A percentile compares a stretch with the other conserved stretches of the same genome.
These are phyloP conservation scores for Paradisaea rubra DNA, from an alignment of 2,113 vertebrate genomes.

Conservation along the genomic window DNA sequence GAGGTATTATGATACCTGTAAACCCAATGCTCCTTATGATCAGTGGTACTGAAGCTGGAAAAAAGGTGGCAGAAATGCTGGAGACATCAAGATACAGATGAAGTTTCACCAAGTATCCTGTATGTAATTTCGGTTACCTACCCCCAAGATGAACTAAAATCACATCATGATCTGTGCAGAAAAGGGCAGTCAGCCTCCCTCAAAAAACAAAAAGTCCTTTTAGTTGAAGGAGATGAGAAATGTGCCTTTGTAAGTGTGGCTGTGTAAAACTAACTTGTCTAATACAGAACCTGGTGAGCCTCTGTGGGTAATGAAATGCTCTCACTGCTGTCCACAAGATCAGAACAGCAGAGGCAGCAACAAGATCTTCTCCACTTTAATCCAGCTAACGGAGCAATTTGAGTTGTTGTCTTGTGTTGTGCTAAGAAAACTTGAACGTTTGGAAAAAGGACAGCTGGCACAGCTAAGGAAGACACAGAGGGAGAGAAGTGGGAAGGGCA, in stretches of 20 bases:
- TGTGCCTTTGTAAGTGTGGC: rapidly evolving
- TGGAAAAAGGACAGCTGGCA: background rate
- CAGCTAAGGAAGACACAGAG: background rate
- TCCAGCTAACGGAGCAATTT: background rate
- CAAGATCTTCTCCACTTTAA: background rate
- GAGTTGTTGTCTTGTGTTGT: background rate
- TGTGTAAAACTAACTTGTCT: background rate
- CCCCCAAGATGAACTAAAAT: background rate
- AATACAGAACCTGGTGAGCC: background rate
- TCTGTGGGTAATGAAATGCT: background rate
- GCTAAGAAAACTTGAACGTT: background rate
- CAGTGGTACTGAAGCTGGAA: background rate
- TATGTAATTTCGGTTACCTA: background rate
- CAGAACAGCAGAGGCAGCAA: background rate
- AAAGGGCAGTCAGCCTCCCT: background rate
- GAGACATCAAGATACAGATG: background rate
- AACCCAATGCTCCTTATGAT: background rate
- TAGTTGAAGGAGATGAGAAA: background rate
- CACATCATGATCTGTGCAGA: background rate
- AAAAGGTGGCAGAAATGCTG: background rate
- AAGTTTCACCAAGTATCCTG: background rate
- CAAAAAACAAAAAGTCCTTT: background rate
- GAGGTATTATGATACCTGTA: background rate
- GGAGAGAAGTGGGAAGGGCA: background rate
- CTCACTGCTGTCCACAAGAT: background rate